phyloP scores from a whole-genome alignment of 2,888 invertebrate species.

The Oligia strigilis region DNA sequence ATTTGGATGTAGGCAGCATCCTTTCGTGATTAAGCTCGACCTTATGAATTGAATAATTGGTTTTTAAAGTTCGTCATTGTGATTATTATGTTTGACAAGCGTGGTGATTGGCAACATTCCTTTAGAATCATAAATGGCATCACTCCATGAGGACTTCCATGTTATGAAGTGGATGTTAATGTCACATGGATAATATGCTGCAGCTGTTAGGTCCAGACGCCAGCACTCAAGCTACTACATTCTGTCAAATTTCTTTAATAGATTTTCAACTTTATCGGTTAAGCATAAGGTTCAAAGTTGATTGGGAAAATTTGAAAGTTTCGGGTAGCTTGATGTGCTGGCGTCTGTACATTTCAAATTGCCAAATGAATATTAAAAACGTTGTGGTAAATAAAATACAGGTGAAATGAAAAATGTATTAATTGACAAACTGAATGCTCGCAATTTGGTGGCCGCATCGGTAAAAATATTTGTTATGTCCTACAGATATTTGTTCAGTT shows the following conservation, averaged over 20 bases:
- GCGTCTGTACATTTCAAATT: background rate
- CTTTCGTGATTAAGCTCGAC: background rate
- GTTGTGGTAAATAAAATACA: background rate
- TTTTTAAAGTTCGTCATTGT: background rate
- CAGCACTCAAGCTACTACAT: too few relatives aligned
- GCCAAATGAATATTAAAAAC: conserved; percentile 11
- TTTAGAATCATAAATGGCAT: background rate
- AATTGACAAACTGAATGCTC: conserved; percentile 18
- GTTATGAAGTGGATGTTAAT: too few relatives aligned
- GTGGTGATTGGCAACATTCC: background rate
- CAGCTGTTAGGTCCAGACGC: background rate
- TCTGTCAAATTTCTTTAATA: too few relatives aligned
- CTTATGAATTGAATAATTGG: background rate
- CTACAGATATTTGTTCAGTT: conserved; percentile 27
- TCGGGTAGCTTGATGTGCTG: too few relatives aligned
- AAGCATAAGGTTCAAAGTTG: too few relatives aligned
- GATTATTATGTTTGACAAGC: background rate
- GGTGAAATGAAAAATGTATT: conserved; percentile 1
- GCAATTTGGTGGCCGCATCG: conserved; percentile 1
- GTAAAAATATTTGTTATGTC: conserved; percentile 8
- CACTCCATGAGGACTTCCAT: background rate
- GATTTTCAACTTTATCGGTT: too few relatives aligned
- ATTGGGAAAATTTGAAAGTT: too few relatives aligned
- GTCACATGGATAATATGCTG: background rate
- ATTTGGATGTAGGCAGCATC: background rate